A percentile compares a stretch with the other conserved stretches of the same genome.
phyloP scores from a whole-genome alignment of 2,888 invertebrate species.

The Andrena chrysosceles region DNA sequence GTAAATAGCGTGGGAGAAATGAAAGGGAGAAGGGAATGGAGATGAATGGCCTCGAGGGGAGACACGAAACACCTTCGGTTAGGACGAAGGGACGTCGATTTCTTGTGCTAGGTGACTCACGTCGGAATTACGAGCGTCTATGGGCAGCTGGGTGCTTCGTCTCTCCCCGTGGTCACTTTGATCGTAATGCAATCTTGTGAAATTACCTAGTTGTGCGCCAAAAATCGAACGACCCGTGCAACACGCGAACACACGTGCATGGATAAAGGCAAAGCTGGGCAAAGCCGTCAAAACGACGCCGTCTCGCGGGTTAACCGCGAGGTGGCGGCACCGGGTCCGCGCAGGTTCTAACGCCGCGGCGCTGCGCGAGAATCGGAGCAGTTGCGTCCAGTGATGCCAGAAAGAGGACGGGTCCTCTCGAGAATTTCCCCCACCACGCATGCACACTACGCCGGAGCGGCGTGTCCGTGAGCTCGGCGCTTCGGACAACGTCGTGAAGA shows the following conservation, averaged over 20 bases:
- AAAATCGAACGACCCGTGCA: constrained; percentile 75
- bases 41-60: constrained; percentile 4
- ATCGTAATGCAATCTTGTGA: constrained; percentile 18
- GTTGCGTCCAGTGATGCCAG: too few species aligned
- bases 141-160: neutral
- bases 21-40: neutral
- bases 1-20: neutral
- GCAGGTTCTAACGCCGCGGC: neutral
- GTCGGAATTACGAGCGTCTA: too few species aligned
- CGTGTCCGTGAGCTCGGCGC: too few species aligned
- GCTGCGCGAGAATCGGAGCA: neutral
- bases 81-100: constrained; percentile 46
- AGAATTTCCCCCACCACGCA: too few species aligned
- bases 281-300: constrained; percentile 58
- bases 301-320: neutral
- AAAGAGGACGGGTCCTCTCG: too few species aligned
- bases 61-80: constrained; percentile 5
- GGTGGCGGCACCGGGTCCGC: constrained; percentile 16
- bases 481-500: too few species aligned
- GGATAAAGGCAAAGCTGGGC: constrained; percentile 61
- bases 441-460: too few species aligned
- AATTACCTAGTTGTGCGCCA: constrained; percentile 80
- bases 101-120: neutral
- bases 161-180: neutral
- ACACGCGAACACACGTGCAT: constrained; percentile 71